Base-by-base conservation (phyloP, 2,797 vertebrate species). In the Setipinna tenuifilis region DNA sequence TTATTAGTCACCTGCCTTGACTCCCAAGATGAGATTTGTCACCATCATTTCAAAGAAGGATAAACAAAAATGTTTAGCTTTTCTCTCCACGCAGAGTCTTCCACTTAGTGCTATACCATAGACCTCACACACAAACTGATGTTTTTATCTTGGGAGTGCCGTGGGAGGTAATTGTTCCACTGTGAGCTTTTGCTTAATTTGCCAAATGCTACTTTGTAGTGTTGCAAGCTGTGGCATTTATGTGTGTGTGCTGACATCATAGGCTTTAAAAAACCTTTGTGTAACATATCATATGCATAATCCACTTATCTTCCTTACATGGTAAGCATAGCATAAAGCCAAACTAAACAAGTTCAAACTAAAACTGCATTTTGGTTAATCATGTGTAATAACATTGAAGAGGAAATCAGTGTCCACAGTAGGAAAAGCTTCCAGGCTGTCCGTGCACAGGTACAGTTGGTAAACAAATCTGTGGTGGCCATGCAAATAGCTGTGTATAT, bases 381-480 rank as follows among this genome's bases (percentile, higher is more conserved):
- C 9, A 54, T 59, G 50, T 81, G 31, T 78, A 17, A 21, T 25
- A 23, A 0, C 31, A 82, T 62, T 14, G 62, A 11, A 44, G 85
- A 44, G 87, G 87, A 95, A 96, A 96, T 96, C 95, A 95, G 92
- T 94, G 95, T 94, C 75, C 81, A 46, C 68, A 62, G 78, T 85
- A 82, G 88, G 83, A 78, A 87, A 86, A 89, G 82, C 83, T 62
- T 82, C 87, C 65, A 11, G 28, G 57, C 75, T 82, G 84, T 85
- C 86, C 91, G 88, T 91, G 83, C 91, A 93, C 87, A 83, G 83
- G 86, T 88, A 89, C 86, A 87, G 91, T 89, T 91, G 88, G 92
- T 93, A 96, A 95, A 96, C 95, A 96, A 96, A 96, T 96, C 95
- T 93, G 94, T 93, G 91, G 93, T 90, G 88, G 89, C 84, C 92